A percentile compares a stretch with the other conserved stretches of the same genome.
These are phyloP conservation scores for Jacana jacana DNA, from an alignment of 2,113 vertebrate genomes.

Conservation along the genomic window DNA sequence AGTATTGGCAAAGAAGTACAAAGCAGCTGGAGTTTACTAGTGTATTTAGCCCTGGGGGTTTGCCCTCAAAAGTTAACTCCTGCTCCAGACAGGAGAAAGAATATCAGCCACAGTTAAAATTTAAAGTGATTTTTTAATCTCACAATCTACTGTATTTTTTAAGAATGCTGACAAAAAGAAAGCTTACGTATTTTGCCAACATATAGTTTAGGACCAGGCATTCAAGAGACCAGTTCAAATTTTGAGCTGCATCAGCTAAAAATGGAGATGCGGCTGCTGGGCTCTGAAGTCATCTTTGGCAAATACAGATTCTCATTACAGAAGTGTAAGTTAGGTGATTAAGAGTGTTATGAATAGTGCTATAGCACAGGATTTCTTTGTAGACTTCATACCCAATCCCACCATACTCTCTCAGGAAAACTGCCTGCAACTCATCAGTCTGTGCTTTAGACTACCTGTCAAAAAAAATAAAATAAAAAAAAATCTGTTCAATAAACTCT, in stretches of 20 bases:
- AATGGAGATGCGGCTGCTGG: not conserved
- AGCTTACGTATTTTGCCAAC: rapidly evolving
- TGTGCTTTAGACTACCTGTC: not conserved
- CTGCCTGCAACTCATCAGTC: not conserved
- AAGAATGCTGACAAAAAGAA: not conserved
- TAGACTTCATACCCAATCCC: not conserved
- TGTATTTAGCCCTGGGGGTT: not conserved
- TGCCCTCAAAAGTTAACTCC: not conserved
- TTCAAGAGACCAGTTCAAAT: not conserved
- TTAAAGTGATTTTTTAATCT: not conserved
- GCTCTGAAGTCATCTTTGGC: not conserved
- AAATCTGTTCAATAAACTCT: not conserved
- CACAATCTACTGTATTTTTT: not conserved
- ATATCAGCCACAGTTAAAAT: not conserved
- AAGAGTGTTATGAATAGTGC: not conserved
- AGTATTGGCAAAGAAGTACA: slow-evolving; percentile 35
- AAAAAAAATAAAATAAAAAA: not conserved
- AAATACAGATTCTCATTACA: not conserved
- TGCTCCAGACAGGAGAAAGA: not conserved
- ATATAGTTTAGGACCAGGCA: not conserved
- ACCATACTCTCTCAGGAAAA: not conserved
- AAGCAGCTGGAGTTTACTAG: slow-evolving; percentile 40
- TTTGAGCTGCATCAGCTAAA: not conserved
- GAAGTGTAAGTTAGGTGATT: not conserved
- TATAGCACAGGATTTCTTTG: not conserved